Conservation (phyloP, 2,113 vertebrate genomes). For the Hippocampus barbouri region DNA sequence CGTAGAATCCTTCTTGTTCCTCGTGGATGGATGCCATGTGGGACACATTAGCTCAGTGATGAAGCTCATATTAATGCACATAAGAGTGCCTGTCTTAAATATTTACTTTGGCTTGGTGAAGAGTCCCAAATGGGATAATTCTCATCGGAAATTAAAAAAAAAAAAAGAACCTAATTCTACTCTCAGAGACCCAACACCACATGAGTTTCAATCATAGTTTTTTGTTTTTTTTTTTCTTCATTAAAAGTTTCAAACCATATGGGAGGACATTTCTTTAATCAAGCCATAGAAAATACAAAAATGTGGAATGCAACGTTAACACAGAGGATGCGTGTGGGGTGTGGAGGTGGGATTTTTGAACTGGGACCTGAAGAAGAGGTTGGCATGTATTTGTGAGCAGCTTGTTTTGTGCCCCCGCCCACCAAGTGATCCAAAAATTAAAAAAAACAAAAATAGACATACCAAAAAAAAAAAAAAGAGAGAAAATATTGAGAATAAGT, state of each 20-base stretch:
- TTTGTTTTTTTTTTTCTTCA: constrained; percentile 47
- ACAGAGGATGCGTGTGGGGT: constrained; percentile 31
- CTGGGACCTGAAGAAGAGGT: constrained; percentile 50
- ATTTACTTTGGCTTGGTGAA: background rate
- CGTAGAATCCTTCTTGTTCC: constrained; percentile 5
- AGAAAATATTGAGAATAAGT: constrained; percentile 23
- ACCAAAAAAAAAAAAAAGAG: constrained; percentile 13
- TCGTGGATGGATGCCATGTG: background rate
- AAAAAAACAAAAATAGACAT: constrained; percentile 16
- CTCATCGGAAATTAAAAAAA: constrained; percentile 34
- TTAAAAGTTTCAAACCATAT: constrained; percentile 43
- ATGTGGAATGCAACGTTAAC: constrained; percentile 34
- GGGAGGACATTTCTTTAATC: constrained; percentile 40
- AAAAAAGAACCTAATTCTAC: constrained; percentile 23
- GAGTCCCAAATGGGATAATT: constrained; percentile 40
- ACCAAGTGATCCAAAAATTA: constrained; percentile 19
- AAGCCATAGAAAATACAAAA: constrained; percentile 56
- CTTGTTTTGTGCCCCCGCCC: constrained; percentile 19
- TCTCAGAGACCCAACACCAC: constrained; percentile 45
- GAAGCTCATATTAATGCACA: constrained; percentile 25
- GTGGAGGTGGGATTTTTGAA: constrained; percentile 37
- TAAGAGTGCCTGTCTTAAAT: constrained; percentile 32
- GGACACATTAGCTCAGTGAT: constrained; percentile 25
- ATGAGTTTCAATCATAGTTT: constrained; percentile 46
- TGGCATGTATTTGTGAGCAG: constrained; percentile 67